These are phyloP conservation scores for Taenioides sp. DNA, from an alignment of 2,797 vertebrate species.

Conservation along the genomic window DNA sequence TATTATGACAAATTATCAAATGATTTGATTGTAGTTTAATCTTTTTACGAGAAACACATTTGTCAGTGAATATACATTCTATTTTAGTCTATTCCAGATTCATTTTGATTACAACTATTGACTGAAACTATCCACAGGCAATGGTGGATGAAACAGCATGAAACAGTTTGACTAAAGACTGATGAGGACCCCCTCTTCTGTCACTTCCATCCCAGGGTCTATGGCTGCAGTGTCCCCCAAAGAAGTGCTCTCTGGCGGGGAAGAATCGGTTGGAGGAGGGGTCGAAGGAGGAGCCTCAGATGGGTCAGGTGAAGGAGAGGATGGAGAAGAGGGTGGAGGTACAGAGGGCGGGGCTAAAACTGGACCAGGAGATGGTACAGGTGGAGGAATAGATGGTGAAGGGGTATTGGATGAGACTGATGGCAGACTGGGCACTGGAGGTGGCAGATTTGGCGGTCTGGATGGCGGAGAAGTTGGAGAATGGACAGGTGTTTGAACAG, in stretches of 20 bases:
- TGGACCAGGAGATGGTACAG: constrained; percentile 13
- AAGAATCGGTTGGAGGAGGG: constrained; percentile 43
- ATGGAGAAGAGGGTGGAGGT: neutral
- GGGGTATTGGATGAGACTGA: neutral
- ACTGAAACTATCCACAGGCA: too few species aligned
- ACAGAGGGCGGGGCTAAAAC: constrained; percentile 5
- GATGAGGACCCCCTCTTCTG: constrained; percentile 58
- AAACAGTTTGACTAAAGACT: constrained; percentile 40
- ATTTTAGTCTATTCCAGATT: too few species aligned
- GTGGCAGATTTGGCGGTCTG: neutral
- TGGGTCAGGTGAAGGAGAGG: neutral
- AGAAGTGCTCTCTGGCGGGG: constrained; percentile 20
- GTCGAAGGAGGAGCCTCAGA: neutral
- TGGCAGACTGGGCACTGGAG: neutral
- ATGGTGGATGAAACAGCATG: too few species aligned
- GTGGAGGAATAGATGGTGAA: neutral
- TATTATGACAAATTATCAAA: too few species aligned
- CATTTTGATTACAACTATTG: too few species aligned
- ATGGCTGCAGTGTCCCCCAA: neutral
- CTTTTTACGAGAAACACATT: neutral
- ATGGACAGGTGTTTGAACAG: neutral
- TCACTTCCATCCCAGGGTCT: constrained; percentile 1
- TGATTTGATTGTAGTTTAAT: neutral
- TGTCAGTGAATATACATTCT: neutral
- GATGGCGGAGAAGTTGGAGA: neutral